These are phyloP conservation scores for Lepus oiostolus DNA, from an alignment of 2,797 vertebrate species.

Conservation along the genomic window DNA sequence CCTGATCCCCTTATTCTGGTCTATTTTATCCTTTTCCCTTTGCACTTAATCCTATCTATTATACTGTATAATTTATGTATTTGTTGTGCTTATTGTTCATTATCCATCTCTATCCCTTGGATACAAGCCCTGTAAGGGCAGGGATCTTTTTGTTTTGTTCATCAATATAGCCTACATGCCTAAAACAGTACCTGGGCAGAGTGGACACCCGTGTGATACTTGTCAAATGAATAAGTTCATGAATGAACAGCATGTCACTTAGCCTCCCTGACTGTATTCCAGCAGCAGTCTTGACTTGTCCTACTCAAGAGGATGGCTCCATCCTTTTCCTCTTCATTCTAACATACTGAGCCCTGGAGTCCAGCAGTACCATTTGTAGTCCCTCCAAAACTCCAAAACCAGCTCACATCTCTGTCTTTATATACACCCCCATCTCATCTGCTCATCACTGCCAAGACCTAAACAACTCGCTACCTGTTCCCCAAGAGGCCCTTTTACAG, in stretches of 20 bases:
- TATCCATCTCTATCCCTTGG: not conserved
- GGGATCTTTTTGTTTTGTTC: conserved; percentile 14
- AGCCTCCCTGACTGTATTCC: not conserved
- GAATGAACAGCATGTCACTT: not conserved
- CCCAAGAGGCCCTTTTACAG: not conserved
- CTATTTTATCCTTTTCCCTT: not conserved
- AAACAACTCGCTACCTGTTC: not conserved
- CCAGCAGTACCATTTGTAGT: not conserved
- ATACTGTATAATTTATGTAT: not conserved
- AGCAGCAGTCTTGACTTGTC: not conserved
- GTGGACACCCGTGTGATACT: not conserved
- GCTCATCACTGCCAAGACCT: not conserved
- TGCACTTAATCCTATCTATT: not conserved
- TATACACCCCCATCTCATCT: not conserved
- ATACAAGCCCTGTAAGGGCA: not conserved
- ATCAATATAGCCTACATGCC: not conserved
- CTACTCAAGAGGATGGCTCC: not conserved
- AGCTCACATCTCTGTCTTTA: not conserved
- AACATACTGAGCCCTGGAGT: not conserved
- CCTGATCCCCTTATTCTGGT: not conserved
- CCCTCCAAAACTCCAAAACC: not conserved
- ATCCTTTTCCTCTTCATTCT: not conserved
- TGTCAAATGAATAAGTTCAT: not conserved
- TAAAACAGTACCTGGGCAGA: not conserved
- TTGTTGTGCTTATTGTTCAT: not conserved